Base-by-base conservation (phyloP, 2,113 vertebrate species). In the Castor canadensis region DNA sequence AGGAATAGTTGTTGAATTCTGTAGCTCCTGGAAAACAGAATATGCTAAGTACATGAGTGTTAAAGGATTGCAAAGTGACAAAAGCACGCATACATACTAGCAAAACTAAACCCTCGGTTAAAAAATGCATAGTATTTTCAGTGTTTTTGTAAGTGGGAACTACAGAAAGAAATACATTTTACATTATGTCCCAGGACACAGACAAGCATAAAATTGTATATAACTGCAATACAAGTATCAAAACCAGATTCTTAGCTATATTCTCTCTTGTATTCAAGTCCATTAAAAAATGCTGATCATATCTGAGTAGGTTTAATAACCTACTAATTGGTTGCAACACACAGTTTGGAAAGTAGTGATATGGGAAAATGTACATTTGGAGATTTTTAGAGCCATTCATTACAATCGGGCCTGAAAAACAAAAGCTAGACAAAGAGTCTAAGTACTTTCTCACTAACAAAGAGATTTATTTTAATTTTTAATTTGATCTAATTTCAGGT, bases 391-490 rank as follows among this genome's bases (percentile, higher is more conserved):
- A 91, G 4, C 15, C 72, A 71, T 81, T 91, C 64, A 60, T 76
- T 75, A 81, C 16, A 88, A 43, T 77, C 56, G 49, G 17, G 19
- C 7, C 69, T 52, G 43, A 45, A 84, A 93, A 60, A 38, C 4
- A 79, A 80, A 80, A 79, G 1, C 8, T 12, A 73, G 66, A 30
- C 66, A 69, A 26, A 87, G 26, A 82, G 6, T 87, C 56, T 84
- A 73, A 43, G 5, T 66, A 73, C 32, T 45, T 87, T 77, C 28
- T 77, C 56, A 73, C 24, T 75, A 85, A 56, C n/a, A 66, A 79
- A 79, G 54, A 9, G 32, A 93, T 73, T 96, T 69, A 73, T 92
- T 93, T 75, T 67, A 66, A 82, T 69, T 91, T 96, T 95, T 86
- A 92, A 89, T 71, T 80, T 64, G 24, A 81, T 12, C 7, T 85